Evolutionary conservation across 2,888 invertebrate genomes (phyloP), one percentile per base, ranked within the genome.

Genomic region (Lacanobia oleracea): DNA sequence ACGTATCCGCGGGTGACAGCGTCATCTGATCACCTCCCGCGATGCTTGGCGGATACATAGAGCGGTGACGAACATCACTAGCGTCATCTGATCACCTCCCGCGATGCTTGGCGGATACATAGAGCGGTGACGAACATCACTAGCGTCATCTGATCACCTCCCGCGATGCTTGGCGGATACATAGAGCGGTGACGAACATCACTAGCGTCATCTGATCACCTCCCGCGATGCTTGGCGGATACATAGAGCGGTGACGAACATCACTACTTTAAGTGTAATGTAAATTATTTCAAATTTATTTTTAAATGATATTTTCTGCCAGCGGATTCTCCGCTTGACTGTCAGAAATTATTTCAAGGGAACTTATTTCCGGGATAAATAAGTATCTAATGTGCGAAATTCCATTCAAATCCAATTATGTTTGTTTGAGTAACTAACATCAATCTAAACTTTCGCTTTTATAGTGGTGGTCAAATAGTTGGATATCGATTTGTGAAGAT

Each of bases 1-100:
- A 79, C 65, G 73, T 79, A 80, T 75, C 61, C 64, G 54, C 57
- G 45, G 50, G 70, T 69, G 14, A 63, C 48, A 48, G 40, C 40
- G 48, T 56, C 65, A 60, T 59, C n/a, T n/a, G n/a, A n/a, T n/a
- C n/a, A n/a, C n/a, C 48, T 37, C 48, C 54, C 27, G 6, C 18
- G 54, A 21, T 23, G 12, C 8, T 33, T 48, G 51, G 74, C 56
- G 33, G 54, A 67, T 74, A 57, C 12, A n/a, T n/a, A 8, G 21
- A 14, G 14, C 5, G 9, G 18, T 53, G 6, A 16, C 9, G 18
- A 14, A 43, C 18, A 14, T 8, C 1, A 48, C 9, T 37, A 37
- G 27, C 40, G 48, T 56, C 65, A 60, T 59, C n/a, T n/a, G n/a
- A n/a, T n/a, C n/a, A n/a, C n/a, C 48, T 37, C 48, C 54, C 27